Evolutionary conservation across 2,113 vertebrate species (phyloP), one percentile per base, ranked within the genome.

Genomic region (Capreolus pygargus): DNA sequence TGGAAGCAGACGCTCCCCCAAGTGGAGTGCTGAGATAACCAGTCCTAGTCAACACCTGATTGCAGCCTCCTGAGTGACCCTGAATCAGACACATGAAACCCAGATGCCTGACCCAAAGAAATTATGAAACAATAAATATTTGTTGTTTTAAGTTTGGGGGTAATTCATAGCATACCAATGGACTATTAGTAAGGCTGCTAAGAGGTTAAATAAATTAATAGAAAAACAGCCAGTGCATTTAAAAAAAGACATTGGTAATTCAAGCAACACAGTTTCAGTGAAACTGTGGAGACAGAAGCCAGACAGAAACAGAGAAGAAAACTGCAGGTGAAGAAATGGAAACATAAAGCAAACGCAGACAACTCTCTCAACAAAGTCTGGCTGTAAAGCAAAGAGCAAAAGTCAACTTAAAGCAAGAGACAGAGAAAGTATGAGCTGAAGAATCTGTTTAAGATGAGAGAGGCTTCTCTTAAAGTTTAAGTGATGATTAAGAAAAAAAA

Each of bases 241-340:
- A 82, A 82, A 58, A 43, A 43, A 82, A 60, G 43, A n/a, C 14
- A 60, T n/a, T 15, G 85, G 33, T 78, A 86, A 90, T 30, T 43
- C 47, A 21, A 81, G 55, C 64, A 85, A 96, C 60, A 76, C 86
- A 95, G 50, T 94, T 87, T 93, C 86, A 88, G 54, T 61, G 33
- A 93, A 95, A 74, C 7, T 50, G 23, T 83, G 45, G 23, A 85
- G 27, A 54, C 28, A 95, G 28, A 85, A 87, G 89, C 45, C 88
- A 74, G 39, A 94, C 79, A 89, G 88, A 94, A 83, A 96, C 12
- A 93, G 61, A 78, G 9, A 96, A 86, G 45, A 94, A 95, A 94
- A 85, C 47, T 28, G 27, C 39, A 88, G 76, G 45, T 91, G 47
- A 93, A 91, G 52, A 97, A 79, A 96, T 23, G 6, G 6, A 88